Percentiles rank a stretch among this genome's conserved stretches.
Conservation (phyloP, 2,113 vertebrate genomes). For the Phainopepla nitens region DNA sequence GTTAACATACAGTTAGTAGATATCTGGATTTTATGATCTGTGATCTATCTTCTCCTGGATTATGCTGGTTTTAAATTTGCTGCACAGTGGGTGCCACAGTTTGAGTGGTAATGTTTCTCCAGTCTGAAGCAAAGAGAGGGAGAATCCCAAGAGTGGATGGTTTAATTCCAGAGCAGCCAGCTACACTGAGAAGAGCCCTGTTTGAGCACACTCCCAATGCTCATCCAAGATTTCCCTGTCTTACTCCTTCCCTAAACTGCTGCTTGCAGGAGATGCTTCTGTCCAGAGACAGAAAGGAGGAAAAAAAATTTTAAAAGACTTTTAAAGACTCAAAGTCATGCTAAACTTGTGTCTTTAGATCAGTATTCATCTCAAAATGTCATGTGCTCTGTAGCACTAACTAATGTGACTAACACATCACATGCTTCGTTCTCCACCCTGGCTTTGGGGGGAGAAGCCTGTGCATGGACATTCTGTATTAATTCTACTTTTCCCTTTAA, state of each 20-base stretch:
- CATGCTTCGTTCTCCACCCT: neutral
- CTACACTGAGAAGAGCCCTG: neutral
- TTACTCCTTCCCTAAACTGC: neutral
- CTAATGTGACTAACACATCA: constrained; percentile 7
- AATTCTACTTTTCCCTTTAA: neutral
- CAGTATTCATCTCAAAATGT: neutral
- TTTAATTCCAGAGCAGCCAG: neutral
- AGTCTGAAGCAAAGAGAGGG: neutral
- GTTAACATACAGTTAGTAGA: neutral
- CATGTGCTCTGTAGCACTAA: neutral
- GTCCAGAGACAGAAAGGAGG: neutral
- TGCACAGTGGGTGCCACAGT: neutral
- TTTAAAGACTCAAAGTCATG: neutral
- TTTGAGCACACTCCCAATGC: neutral
- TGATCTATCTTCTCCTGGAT: neutral
- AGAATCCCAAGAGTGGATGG: neutral
- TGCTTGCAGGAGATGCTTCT: neutral
- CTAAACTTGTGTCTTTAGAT: neutral
- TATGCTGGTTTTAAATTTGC: neutral
- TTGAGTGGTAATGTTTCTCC: neutral
- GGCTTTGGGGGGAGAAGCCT: neutral
- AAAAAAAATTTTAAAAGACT: neutral
- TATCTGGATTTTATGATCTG: neutral
- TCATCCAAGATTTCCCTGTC: neutral
- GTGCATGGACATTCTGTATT: neutral